Evolutionary conservation across 2,797 vertebrate genomes (phyloP).

Genomic region (Prunella strophiata): DNA sequence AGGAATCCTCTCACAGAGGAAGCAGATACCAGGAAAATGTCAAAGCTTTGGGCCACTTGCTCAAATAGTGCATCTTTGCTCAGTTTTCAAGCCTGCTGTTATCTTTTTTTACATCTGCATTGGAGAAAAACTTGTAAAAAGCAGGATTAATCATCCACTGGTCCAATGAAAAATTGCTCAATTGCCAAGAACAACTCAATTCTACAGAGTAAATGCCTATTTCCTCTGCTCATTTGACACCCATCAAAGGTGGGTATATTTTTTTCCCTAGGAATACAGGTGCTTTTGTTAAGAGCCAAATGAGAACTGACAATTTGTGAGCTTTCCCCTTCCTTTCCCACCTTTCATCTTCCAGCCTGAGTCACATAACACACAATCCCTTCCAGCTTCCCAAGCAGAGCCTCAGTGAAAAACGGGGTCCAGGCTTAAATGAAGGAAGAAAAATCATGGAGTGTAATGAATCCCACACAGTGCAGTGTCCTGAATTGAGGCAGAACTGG

Average conservation of each 20-base stretch:
- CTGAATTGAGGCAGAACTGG: not conserved
- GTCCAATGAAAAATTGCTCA: not conserved
- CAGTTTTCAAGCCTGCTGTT: not conserved
- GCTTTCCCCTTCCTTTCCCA: not conserved
- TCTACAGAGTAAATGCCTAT: not conserved
- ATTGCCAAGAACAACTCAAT: not conserved
- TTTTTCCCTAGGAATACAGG: not conserved
- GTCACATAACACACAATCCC: fast-evolving
- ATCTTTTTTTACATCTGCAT: not conserved
- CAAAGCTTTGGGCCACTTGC: not conserved
- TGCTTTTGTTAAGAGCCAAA: not conserved
- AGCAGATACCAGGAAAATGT: not conserved
- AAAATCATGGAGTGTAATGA: not conserved
- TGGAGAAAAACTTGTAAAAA: not conserved
- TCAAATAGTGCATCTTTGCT: not conserved
- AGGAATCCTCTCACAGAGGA: not conserved
- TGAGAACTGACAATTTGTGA: not conserved
- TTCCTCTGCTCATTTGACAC: not conserved
- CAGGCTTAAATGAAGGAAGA: not conserved
- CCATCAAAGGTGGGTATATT: not conserved
- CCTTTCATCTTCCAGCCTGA: not conserved
- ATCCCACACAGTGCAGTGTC: not conserved
- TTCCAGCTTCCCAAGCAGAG: not conserved
- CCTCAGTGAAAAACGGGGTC: not conserved
- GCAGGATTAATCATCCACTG: not conserved